phyloP scores from a whole-genome alignment of 2,113 vertebrate genomes.

The Catharus bicknelli region DNA sequence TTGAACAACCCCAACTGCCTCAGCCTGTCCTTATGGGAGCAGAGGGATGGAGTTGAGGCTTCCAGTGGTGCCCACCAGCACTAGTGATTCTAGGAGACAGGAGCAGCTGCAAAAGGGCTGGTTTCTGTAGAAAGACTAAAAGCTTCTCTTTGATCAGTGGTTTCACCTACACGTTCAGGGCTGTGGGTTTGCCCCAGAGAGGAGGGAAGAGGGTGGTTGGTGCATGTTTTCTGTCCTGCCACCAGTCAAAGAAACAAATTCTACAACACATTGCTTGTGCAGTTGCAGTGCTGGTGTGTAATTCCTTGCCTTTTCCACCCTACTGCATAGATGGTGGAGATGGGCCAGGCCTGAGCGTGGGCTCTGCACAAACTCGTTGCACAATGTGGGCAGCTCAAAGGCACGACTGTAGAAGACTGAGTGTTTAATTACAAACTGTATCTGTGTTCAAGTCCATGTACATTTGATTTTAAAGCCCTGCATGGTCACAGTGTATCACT shows the following conservation, averaged over 20 bases:
- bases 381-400: not conserved
- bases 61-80: not conserved
- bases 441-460: not conserved
- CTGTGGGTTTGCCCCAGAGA: accelerated
- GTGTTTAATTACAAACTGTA: not conserved
- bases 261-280: not conserved
- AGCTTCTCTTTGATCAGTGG: not conserved
- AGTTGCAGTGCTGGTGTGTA: not conserved
- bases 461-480: not conserved
- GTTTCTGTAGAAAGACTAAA: not conserved
- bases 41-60: not conserved
- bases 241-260: not conserved
- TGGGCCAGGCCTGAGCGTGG: not conserved
- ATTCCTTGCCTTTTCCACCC: not conserved
- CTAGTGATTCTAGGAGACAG: not conserved
- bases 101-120: not conserved
- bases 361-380: not conserved
- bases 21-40: not conserved
- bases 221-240: not conserved
- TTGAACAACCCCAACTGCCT: not conserved
- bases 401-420: not conserved
- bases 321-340: not conserved
- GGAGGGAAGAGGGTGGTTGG: not conserved
- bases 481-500: accelerated
- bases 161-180: not conserved